Percentiles rank a stretch among this genome's conserved stretches.
phyloP scores from a whole-genome alignment of 2,888 invertebrate genomes.

The Ptychoptera contaminata region DNA sequence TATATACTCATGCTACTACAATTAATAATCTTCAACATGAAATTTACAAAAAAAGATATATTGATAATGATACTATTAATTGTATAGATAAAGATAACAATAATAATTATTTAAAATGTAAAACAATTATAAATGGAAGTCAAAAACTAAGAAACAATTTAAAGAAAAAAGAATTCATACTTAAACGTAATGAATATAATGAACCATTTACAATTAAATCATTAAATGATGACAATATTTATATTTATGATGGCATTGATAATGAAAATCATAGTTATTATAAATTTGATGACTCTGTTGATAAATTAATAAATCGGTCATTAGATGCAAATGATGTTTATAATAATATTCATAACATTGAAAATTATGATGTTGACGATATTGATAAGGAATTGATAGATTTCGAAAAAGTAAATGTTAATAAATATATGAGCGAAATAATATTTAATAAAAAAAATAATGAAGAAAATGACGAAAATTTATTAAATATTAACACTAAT shows the following conservation, averaged over 20 bases:
- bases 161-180: slow-evolving; percentile 1
- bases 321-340: neutral
- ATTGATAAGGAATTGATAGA: slow-evolving; percentile 10
- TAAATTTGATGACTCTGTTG: neutral
- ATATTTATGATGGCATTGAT: slow-evolving; percentile 4
- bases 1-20: no score
- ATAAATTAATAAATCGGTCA: no score
- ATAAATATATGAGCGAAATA: slow-evolving; percentile 11
- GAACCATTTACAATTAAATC: neutral
- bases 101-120: neutral
- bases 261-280: neutral
- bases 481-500: neutral
- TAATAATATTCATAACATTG: neutral
- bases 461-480: neutral
- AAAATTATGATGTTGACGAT: slow-evolving; percentile 6
- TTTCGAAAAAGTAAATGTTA: slow-evolving; percentile 11
- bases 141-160: neutral
- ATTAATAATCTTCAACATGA: no score
- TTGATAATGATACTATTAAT: neutral
- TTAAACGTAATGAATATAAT: slow-evolving; percentile 1
- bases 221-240: slow-evolving; percentile 4
- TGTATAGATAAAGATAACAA: neutral
- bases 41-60: neutral
- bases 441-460: neutral
- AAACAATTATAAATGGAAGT: neutral